These are phyloP conservation scores for Zosterops pallidus DNA, from an alignment of 2,113 vertebrate genomes.

Conservation along the genomic window DNA sequence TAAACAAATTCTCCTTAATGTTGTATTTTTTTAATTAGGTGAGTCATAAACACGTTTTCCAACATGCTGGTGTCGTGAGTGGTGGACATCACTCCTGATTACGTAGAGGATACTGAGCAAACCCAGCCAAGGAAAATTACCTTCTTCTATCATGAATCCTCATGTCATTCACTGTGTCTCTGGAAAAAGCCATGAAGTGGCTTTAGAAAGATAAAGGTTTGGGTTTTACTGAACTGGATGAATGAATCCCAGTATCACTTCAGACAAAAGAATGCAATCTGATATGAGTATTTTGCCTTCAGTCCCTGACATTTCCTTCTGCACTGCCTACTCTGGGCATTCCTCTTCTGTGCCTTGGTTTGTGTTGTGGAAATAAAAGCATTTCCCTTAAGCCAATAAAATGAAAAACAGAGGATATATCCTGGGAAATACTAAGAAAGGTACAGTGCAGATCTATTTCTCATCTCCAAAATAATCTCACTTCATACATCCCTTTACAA, in stretches of 20 bases:
- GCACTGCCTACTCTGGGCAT: not conserved
- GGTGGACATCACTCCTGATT: not conserved
- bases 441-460: not conserved
- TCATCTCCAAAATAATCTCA: not conserved
- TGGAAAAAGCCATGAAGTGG: not conserved
- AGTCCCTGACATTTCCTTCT: not conserved
- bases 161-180: not conserved
- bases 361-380: not conserved
- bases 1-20: not conserved
- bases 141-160: not conserved
- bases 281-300: not conserved
- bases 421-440: not conserved
- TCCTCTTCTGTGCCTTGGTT: not conserved
- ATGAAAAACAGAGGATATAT: not conserved
- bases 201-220: not conserved
- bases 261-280: not conserved
- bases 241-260: not conserved
- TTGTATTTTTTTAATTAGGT: not conserved
- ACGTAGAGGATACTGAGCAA: not conserved
- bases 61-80: not conserved
- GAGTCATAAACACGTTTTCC: not conserved
- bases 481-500: not conserved
- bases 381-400: not conserved
- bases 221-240: not conserved
- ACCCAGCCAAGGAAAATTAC: not conserved